Evolutionary conservation across 2,797 vertebrate genomes (phyloP).

Genomic region (Sebastes nivosus): DNA sequence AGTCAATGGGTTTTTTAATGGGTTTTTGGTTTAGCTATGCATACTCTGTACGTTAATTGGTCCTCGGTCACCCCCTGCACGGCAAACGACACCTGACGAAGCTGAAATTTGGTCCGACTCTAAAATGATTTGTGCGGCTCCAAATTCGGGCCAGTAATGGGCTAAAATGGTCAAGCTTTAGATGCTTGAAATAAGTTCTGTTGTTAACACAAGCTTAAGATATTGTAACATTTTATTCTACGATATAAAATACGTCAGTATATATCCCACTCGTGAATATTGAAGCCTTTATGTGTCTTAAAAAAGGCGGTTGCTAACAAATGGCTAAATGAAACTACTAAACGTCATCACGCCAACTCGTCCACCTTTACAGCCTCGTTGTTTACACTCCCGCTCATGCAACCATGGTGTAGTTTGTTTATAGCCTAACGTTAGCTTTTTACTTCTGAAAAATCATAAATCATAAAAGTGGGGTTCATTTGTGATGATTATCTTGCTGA

Average conservation of each 20-base stretch:
- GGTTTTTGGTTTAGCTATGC: not conserved
- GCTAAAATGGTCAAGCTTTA: not conserved
- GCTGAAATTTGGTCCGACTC: too few species aligned
- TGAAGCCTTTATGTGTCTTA: not conserved
- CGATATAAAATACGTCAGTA: not conserved
- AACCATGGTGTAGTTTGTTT: too few species aligned
- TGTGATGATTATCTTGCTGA: too few species aligned
- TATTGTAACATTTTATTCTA: not conserved
- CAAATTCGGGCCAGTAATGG: too few species aligned
- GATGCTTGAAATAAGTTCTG: not conserved
- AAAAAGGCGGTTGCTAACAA: too few species aligned
- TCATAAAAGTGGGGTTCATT: too few species aligned
- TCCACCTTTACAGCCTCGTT: too few species aligned
- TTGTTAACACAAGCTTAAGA: not conserved
- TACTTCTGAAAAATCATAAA: too few species aligned
- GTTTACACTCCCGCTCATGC: rapidly evolving
- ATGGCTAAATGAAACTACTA: too few species aligned
- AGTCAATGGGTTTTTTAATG: not conserved
- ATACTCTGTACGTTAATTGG: not conserved
- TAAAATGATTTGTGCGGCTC: too few species aligned
- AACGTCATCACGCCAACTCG: too few species aligned
- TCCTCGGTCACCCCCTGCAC: not conserved
- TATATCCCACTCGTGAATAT: not conserved
- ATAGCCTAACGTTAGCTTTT: too few species aligned
- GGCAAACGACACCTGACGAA: not conserved